Base-by-base conservation (phyloP, 2,888 invertebrate genomes). In the Mimas tiliae region DNA sequence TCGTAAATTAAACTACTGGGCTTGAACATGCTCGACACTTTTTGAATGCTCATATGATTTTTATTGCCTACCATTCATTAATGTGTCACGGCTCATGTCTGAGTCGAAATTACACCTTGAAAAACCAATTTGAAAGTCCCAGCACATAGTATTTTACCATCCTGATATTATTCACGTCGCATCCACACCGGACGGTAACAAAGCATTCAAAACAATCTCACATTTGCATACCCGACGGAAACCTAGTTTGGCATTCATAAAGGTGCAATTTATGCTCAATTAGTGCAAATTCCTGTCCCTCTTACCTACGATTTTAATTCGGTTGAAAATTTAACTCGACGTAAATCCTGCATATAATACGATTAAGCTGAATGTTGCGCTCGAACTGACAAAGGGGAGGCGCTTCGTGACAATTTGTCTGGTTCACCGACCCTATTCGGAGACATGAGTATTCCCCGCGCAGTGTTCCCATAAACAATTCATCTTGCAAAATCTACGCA, bases 401-500 rank as follows among this genome's bases (percentile, higher is more conserved):
- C 78, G 79, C 81, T 80, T 75, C 76, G 79, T 75, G 75, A 80
- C 84, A 87, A 90, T 89, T 88, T 87, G 86, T 88, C 83, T 85
- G 81, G 86, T 87, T 89, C 87, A 81, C 79, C 83, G 85, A 88
- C 84, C 86, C 86, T 81, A 83, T 85, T 85, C 73, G 74, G 72
- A 78, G 73, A 79, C 80, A 77, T 71, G 77, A 77, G 78, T 78
- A 77, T 78, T 75, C 78, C 71, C 71, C 67, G 75, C 75, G 72
- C 69, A 70, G 68, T 72, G 62, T 70, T 78, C 77, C 75, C 81
- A 86, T 87, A 85, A 86, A 88, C 84, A 85, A 88, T 87, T 87
- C 82, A 87, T 85, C 80, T 85, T 78, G 75, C 73, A 65, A 79
- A 86, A 85, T 84, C 80, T 81, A 83, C 79, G 79, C 79, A 78